Evolutionary conservation across 92 coral and sea anemone species (phyloP), one percentile per base, ranked within the genome.

Genomic region (Blastomussa wellsi): DNA sequence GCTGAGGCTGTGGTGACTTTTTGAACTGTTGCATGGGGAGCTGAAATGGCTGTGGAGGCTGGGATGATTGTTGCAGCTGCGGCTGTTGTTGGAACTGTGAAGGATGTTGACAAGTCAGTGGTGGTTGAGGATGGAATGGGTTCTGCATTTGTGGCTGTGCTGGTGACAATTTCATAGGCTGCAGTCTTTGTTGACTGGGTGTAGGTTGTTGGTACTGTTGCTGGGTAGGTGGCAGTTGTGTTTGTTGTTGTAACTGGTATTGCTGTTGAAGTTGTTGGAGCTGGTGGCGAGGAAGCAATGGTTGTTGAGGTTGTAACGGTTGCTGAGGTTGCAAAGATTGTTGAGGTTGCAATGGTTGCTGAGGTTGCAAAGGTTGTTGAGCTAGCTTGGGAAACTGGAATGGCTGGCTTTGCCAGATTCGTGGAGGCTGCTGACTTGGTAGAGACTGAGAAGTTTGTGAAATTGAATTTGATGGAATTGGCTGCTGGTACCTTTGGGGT

Each of bases 1-100:
- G 86, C 39, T 89, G 88, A 64, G 67, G 28, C 66, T 80, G 86
- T 33, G 44, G 68, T 36, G 86, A 87, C 48, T 89, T 77, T 81
- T 74, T 71, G 26, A 79, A 73, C 32, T 82, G 95, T 72, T 82
- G 90, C 72, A 55, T 78, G 77, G 90, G 76, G 49, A 59, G 90
- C 28, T 64, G 89, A 47, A 68, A 81, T 42, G 75, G 94, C 74
- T 88, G 94, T 35, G 79, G 87, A 16, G 88, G 89, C 72, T 66
- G 89, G 49, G 74, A 64, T 14, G 77, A 79, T 26, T 78, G 89
- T 19, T 75, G 81, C 38, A 26, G 69, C 64, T 72, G 82, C 33
- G 53, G 79, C 47, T 79, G 86, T n/a, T 85, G 79, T 35, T 78
- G 81, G 74, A 87, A 72, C 41, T 74, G 91, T 19, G 65, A 74